phyloP scores from a whole-genome alignment of 2,113 vertebrate genomes.

The Rafetus swinhoei region DNA sequence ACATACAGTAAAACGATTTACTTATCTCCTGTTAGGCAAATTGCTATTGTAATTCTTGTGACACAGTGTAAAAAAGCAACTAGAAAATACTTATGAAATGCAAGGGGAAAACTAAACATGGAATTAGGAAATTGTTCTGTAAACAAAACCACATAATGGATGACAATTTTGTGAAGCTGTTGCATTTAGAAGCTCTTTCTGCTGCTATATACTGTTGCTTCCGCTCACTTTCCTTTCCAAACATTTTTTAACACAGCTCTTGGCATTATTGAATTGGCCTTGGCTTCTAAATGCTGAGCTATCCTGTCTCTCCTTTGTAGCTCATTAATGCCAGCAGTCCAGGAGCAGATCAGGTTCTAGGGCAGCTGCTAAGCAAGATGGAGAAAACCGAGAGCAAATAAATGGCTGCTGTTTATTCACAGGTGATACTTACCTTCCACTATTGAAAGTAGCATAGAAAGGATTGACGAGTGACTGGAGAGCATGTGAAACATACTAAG shows the following conservation, averaged over 20 bases:
- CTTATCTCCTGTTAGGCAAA: conserved; percentile 34
- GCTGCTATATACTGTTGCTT: background rate
- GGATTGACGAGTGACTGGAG: background rate
- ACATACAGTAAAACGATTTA: conserved; percentile 12
- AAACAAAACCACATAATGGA: background rate
- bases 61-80: background rate
- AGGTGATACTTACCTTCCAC: background rate
- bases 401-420: background rate
- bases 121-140: background rate
- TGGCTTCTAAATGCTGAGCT: background rate
- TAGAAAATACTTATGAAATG: background rate
- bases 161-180: background rate
- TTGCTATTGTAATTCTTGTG: conserved; percentile 6
- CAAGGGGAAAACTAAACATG: background rate
- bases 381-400: background rate
- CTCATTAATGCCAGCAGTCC: background rate
- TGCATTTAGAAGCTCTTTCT: background rate
- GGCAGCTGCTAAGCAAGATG: background rate
- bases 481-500: background rate
- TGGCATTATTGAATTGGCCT: background rate
- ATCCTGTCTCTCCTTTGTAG: background rate
- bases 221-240: background rate
- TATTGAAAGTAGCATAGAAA: background rate
- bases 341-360: background rate
- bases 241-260: background rate